Percentiles rank a stretch among this genome's conserved stretches.
phyloP scores from a whole-genome alignment of 2,797 vertebrate genomes.

The Cetoscarus ocellatus region DNA sequence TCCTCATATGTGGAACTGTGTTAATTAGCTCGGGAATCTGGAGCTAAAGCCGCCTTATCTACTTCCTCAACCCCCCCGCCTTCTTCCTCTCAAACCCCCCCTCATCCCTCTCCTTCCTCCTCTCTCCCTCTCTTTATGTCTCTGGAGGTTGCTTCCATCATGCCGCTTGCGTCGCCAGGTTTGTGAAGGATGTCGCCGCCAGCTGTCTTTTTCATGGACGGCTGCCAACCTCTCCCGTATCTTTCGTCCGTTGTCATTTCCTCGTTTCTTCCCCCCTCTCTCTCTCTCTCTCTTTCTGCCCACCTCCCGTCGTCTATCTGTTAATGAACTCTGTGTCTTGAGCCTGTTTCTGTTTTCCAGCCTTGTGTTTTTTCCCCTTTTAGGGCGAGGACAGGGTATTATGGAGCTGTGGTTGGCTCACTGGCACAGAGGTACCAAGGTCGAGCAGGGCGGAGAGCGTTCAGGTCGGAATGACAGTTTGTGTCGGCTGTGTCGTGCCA shows the following conservation, averaged over 20 bases:
- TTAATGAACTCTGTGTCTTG: slow-evolving; percentile 71
- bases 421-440: slow-evolving; percentile 66
- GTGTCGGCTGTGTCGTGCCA: slow-evolving; percentile 56
- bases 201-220: slow-evolving; percentile 86
- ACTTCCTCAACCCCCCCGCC: slow-evolving; percentile 51
- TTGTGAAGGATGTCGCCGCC: slow-evolving; percentile 86
- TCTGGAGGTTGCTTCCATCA: slow-evolving; percentile 77
- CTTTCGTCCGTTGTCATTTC: slow-evolving; percentile 75
- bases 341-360: slow-evolving; percentile 54
- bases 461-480: slow-evolving; percentile 67
- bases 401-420: slow-evolving; percentile 45
- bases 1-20: slow-evolving; percentile 76
- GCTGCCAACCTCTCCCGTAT: slow-evolving; percentile 77
- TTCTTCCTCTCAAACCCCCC: slow-evolving; percentile 23
- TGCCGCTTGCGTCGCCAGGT: slow-evolving; percentile 75
- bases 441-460: slow-evolving; percentile 56
- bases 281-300: slow-evolving; percentile 7
- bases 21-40: slow-evolving; percentile 85
- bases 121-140: slow-evolving; percentile 54
- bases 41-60: slow-evolving; percentile 78
- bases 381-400: slow-evolving; percentile 26
- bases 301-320: slow-evolving; percentile 61
- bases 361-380: slow-evolving; percentile 43
- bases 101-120: slow-evolving; percentile 36
- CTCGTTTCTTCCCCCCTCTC: slow-evolving; percentile 75